Evolutionary conservation across 1,140 invertebrate genomes (phyloP).

Genomic region (Orchestia grillus): DNA sequence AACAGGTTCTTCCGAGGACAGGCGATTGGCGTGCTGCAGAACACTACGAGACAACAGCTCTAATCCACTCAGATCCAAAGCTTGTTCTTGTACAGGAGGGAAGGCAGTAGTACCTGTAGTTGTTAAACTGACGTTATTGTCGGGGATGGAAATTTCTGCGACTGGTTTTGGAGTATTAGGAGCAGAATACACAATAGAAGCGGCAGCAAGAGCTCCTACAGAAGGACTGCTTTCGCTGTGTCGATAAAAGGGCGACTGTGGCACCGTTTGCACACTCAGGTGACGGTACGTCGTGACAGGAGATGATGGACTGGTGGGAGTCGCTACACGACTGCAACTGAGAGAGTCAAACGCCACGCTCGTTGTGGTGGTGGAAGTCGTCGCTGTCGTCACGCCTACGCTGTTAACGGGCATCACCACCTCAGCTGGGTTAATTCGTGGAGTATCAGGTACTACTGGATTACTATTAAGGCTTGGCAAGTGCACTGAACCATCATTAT

Average conservation of each 20-base stretch:
- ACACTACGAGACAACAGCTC: constrained; percentile 87
- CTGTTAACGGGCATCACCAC: not conserved
- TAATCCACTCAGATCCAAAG: constrained; percentile 81
- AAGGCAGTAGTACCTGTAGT: not conserved
- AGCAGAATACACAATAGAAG: not conserved
- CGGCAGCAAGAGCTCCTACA: not conserved
- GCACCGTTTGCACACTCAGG: constrained; percentile 32
- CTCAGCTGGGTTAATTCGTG: not conserved
- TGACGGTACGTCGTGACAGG: not conserved
- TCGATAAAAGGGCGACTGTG: not conserved
- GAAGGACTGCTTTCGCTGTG: not conserved
- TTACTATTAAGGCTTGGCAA: constrained; percentile 50
- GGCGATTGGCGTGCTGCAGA: constrained; percentile 77
- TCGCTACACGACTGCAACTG: not conserved
- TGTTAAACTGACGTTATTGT: not conserved
- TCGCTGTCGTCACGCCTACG: constrained; percentile 13
- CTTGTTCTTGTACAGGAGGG: constrained; percentile 35
- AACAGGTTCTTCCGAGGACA: constrained; percentile 61
- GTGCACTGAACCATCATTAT: constrained; percentile 24
- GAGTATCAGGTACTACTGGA: constrained; percentile 50
- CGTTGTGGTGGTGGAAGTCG: not conserved
- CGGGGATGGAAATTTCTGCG: not conserved
- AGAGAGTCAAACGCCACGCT: not conserved
- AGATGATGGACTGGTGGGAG: not conserved
- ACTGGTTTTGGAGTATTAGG: not conserved